Evolutionary conservation across 2,797 vertebrate genomes (phyloP).

Genomic region (Staurois parvus): DNA sequence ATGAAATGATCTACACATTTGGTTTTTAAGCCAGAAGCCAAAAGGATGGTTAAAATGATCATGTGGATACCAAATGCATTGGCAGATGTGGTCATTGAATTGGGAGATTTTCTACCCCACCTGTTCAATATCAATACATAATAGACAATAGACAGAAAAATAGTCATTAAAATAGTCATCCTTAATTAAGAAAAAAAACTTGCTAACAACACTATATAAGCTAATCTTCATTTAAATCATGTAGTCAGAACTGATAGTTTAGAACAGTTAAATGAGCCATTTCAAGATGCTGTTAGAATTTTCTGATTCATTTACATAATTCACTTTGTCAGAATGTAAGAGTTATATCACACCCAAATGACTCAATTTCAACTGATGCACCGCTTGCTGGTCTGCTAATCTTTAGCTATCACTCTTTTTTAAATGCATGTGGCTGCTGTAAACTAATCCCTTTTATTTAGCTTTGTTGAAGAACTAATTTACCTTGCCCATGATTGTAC

Average conservation of each 20-base stretch:
- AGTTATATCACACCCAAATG: slow-evolving; percentile 40
- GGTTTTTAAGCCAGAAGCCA: no score
- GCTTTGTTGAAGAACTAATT: slow-evolving; percentile 44
- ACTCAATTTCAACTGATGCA: slow-evolving; percentile 37
- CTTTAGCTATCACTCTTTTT: slow-evolving; percentile 44
- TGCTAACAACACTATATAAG: not conserved
- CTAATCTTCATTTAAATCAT: not conserved
- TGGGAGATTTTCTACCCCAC: no score
- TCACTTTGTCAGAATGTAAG: slow-evolving; percentile 36
- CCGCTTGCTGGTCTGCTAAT: slow-evolving; percentile 50
- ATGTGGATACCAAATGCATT: no score
- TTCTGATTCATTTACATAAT: slow-evolving; percentile 44
- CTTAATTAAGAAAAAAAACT: no score
- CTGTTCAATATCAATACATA: no score
- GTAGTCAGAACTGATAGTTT: not conserved
- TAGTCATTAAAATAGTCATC: no score
- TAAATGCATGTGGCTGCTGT: slow-evolving; percentile 31
- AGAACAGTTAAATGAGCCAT: slow-evolving; percentile 28
- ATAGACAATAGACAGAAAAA: no score
- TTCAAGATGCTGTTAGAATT: slow-evolving; percentile 10
- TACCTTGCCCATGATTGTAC: slow-evolving; percentile 45
- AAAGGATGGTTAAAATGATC: no score
- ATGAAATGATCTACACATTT: no score
- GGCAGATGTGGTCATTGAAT: no score
- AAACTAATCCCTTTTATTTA: slow-evolving; percentile 55